A percentile compares a stretch with the other conserved stretches of the same genome.
These are phyloP conservation scores for Chlorodrepanis virens DNA, from an alignment of 2,113 vertebrate species.

Conservation along the genomic window DNA sequence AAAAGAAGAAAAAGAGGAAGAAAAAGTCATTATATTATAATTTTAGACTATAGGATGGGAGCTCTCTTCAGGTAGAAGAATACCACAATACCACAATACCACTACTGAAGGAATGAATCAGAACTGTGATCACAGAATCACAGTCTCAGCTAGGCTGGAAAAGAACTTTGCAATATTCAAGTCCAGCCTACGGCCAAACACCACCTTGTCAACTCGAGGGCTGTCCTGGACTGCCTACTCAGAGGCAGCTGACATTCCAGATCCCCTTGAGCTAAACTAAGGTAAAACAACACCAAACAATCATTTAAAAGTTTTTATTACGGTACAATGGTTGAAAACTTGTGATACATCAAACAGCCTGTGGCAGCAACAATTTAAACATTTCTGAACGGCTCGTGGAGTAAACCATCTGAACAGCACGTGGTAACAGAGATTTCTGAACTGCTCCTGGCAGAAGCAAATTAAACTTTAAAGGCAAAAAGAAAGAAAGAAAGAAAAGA, in stretches of 20 bases:
- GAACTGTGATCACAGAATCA: neutral
- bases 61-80: neutral
- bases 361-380: neutral
- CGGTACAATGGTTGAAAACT: neutral
- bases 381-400: rapidly evolving
- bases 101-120: neutral
- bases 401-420: neutral
- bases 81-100: too few relatives aligned
- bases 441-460: too few relatives aligned
- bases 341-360: too few relatives aligned
- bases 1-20: neutral
- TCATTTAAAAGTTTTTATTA: neutral
- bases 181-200: neutral
- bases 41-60: neutral
- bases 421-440: too few relatives aligned
- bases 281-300: neutral
- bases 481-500: too few relatives aligned
- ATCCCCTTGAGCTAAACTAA: neutral
- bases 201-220: rapidly evolving
- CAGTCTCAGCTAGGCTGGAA: neutral
- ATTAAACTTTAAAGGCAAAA: too few relatives aligned
- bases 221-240: neutral
- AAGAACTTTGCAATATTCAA: neutral
- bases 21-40: neutral
- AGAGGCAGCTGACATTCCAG: neutral